These are phyloP conservation scores for Numenius arquata DNA, from an alignment of 2,113 vertebrate species.

Conservation along the genomic window DNA sequence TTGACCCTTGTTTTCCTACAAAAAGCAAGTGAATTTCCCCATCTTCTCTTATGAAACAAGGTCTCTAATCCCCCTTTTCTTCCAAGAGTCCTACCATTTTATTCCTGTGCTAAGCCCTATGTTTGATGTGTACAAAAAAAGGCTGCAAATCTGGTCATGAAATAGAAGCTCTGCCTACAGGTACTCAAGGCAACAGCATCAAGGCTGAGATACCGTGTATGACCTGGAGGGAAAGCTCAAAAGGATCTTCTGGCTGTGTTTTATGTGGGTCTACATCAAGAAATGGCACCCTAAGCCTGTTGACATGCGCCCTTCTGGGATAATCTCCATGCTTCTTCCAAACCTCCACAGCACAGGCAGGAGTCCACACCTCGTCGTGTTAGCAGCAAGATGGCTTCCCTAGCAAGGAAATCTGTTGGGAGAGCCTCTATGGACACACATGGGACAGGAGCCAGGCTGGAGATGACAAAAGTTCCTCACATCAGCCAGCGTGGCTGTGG, in stretches of 20 bases:
- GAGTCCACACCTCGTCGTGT: not conserved
- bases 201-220: not conserved
- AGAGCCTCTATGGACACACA: not conserved
- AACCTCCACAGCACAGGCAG: not conserved
- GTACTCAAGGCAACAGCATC: not conserved
- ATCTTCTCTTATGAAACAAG: not conserved
- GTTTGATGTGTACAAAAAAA: not conserved
- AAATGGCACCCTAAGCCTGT: not conserved
- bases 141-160: not conserved
- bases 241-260: not conserved
- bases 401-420: not conserved
- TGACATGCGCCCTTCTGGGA: accelerated
- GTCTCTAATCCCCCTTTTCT: not conserved
- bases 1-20: not conserved
- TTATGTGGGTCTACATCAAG: not conserved
- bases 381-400: not conserved
- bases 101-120: not conserved
- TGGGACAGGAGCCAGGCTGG: not conserved
- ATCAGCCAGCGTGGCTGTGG: not conserved
- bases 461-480: not conserved
- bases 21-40: not conserved
- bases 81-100: not conserved
- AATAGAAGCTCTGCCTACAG: not conserved
- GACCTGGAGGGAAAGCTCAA: not conserved
- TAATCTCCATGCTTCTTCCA: not conserved